Evolutionary conservation across 2,797 vertebrate species (phyloP).

Genomic region (Cossypha niveicapilla): DNA sequence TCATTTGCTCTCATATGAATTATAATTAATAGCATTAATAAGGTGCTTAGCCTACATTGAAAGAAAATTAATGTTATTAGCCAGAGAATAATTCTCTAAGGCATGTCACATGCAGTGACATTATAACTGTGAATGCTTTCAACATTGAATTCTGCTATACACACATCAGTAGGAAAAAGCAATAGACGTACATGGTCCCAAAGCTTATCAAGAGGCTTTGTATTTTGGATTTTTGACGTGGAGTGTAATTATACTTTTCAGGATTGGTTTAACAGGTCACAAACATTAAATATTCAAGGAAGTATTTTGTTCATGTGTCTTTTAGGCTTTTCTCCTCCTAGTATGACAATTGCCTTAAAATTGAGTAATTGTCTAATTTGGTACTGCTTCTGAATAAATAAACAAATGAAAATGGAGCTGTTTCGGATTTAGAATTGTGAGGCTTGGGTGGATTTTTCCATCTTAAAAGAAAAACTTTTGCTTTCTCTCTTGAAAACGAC

Average conservation of each 20-base stretch:
- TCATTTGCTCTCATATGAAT: conserved; percentile 26
- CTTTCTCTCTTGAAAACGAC: neutral
- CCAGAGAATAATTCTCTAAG: conserved; percentile 23
- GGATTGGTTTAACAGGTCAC: neutral
- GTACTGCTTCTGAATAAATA: neutral
- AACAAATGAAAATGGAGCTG: neutral
- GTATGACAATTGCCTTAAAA: neutral
- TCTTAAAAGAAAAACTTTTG: neutral
- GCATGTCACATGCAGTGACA: neutral
- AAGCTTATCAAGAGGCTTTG: neutral
- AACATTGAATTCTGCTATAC: neutral
- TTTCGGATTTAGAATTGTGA: neutral
- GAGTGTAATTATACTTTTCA: neutral
- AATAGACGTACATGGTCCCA: neutral
- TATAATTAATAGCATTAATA: conserved; percentile 43
- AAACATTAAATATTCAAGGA: neutral
- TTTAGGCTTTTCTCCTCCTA: neutral
- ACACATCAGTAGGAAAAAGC: neutral
- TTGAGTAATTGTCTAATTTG: neutral
- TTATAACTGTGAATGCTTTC: neutral
- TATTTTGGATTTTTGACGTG: neutral
- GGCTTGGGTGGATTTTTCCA: neutral
- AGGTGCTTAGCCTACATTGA: conserved; percentile 30
- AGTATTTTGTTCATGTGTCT: neutral
- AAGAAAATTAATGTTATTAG: conserved; percentile 53